phyloP scores from a whole-genome alignment of 2,888 invertebrate genomes.

The Pachliopta kotzebuea region DNA sequence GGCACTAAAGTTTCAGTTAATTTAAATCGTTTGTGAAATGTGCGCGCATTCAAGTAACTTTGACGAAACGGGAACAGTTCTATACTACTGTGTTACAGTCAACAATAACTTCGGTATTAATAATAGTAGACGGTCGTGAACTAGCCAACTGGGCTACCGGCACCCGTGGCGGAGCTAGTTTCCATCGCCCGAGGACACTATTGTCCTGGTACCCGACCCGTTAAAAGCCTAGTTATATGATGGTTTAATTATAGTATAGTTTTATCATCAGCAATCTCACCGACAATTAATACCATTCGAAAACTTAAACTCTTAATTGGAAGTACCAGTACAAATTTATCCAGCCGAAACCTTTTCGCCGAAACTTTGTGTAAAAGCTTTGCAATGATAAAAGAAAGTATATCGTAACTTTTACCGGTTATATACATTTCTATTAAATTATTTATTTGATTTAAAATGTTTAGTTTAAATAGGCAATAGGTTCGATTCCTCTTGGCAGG shows the following conservation, averaged over 20 bases:
- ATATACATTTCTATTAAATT: not conserved
- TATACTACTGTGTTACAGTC: not conserved
- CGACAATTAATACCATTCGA: slow-evolving; percentile 3
- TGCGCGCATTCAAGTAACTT: not conserved
- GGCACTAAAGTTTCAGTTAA: not conserved
- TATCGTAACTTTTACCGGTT: not conserved
- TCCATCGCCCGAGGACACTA: not conserved
- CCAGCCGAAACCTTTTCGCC: not conserved
- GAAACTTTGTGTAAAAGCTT: not conserved
- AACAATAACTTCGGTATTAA: slow-evolving; percentile 3
- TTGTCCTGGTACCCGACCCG: not conserved
- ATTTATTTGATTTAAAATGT: not conserved
- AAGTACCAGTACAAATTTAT: not conserved
- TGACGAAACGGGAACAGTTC: not conserved
- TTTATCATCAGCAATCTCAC: not conserved
- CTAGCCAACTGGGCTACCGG: not conserved
- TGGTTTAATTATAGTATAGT: too few relatives aligned
- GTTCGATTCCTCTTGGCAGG: too few relatives aligned
- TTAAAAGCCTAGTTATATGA: not conserved
- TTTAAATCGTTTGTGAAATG: not conserved
- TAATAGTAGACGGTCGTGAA: slow-evolving; percentile 1
- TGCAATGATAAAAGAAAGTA: not conserved
- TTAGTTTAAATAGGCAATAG: too few relatives aligned
- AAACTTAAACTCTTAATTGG: slow-evolving; percentile 7
- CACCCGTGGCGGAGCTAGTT: not conserved